A percentile compares a stretch with the other conserved stretches of the same genome.
Conservation (phyloP, 2,888 invertebrate species). For the Ametastegia equiseti region DNA sequence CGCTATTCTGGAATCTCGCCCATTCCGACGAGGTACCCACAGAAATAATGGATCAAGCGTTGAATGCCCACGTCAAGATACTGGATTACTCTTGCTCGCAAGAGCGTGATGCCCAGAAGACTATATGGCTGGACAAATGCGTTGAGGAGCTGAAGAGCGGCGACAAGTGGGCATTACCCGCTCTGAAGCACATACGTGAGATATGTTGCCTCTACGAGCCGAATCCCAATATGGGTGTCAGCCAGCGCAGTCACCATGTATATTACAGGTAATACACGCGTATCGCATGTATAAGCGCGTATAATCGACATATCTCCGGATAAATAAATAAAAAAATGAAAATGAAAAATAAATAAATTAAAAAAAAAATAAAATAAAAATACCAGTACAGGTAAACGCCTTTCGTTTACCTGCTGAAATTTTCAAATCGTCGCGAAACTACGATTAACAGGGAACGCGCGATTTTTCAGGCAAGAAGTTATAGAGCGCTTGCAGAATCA, state of each 20-base stretch:
- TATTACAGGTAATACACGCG: slow-evolving; percentile 77
- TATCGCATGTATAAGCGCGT: too few species aligned
- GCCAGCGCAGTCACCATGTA: slow-evolving; percentile 79
- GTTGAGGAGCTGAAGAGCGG: slow-evolving; percentile 95
- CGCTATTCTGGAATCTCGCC: slow-evolving; percentile 97
- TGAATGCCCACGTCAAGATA: slow-evolving; percentile 97
- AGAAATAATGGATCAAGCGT: slow-evolving; percentile 97
- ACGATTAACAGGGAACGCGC: not conserved
- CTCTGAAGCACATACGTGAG: slow-evolving; percentile 96
- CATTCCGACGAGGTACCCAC: slow-evolving; percentile 97
- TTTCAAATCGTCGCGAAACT: not conserved
- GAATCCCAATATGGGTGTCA: slow-evolving; percentile 82
- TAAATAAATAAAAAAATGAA: too few species aligned
- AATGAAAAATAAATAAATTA: too few species aligned
- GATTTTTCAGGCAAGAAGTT: slow-evolving; percentile 81
- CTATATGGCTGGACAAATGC: slow-evolving; percentile 96
- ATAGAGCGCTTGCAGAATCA: slow-evolving; percentile 94
- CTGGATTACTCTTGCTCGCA: slow-evolving; percentile 98
- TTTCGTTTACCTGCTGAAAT: slow-evolving; percentile 48
- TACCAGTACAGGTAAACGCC: not conserved
- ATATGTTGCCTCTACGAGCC: slow-evolving; percentile 97
- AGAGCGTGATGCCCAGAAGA: slow-evolving; percentile 97
- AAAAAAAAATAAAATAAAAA: slow-evolving; percentile 22
- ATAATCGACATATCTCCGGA: too few species aligned
- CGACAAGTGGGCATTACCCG: slow-evolving; percentile 95